phyloP scores from a whole-genome alignment of 2,113 vertebrate genomes.

The Clinocottus analis region DNA sequence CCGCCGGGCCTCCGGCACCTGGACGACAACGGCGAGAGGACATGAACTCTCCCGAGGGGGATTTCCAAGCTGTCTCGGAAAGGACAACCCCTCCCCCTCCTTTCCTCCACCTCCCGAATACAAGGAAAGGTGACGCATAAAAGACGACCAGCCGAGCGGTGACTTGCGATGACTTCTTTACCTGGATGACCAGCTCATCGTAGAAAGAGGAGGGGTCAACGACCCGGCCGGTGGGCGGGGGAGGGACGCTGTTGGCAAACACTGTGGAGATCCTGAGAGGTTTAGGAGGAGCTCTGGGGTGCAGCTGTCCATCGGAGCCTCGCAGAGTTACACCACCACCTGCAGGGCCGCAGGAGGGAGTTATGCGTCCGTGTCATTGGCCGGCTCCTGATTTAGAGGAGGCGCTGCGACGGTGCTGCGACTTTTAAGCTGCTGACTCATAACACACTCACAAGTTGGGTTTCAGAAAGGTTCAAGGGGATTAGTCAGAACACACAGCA shows the following conservation, averaged over 20 bases:
- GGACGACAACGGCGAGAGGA: conserved; percentile 20
- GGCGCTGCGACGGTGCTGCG: neutral
- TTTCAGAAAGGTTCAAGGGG: neutral
- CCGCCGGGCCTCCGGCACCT: conserved; percentile 62
- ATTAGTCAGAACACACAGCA: neutral
- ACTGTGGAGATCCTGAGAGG: conserved; percentile 83
- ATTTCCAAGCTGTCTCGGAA: neutral
- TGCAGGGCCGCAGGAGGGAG: neutral
- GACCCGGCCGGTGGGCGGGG: conserved; percentile 30
- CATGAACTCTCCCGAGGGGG: neutral
- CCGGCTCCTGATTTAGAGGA: neutral
- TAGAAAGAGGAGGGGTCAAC: conserved; percentile 80
- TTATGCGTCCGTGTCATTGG: neutral
- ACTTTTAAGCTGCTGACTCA: neutral
- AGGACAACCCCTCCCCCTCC: neutral
- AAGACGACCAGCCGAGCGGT: neutral
- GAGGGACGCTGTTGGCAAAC: conserved; percentile 67
- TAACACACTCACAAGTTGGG: neutral
- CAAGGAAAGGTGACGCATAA: neutral
- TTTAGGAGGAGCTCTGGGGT: conserved; percentile 86
- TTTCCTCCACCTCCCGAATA: too few relatives aligned
- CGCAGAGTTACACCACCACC: conserved; percentile 76
- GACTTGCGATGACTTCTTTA: conserved; percentile 8
- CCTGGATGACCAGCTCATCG: conserved; percentile 84
- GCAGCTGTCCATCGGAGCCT: conserved; percentile 89